phyloP scores from a whole-genome alignment of 2,888 invertebrate genomes.

The Teinopalpus imperialis region DNA sequence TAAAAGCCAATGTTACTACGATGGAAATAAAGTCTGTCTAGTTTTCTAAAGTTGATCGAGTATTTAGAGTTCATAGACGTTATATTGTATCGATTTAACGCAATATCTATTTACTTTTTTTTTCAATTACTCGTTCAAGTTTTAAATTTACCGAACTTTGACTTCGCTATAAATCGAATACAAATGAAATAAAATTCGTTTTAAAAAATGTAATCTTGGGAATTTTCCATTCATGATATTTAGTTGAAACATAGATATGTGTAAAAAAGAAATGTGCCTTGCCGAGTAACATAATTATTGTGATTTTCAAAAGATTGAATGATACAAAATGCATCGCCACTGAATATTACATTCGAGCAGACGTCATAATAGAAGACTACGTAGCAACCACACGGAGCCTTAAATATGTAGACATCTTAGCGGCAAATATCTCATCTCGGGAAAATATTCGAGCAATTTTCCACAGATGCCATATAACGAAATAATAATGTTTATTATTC shows the following conservation, averaged over 20 bases:
- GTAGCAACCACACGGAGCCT: constrained; percentile 43
- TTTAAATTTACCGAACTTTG: too few species aligned
- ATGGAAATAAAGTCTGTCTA: constrained; percentile 17
- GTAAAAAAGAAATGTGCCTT: not conserved
- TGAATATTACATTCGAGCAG: constrained; percentile 57
- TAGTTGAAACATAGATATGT: too few species aligned
- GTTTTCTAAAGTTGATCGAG: constrained; percentile 1
- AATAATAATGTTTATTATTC: constrained; percentile 35
- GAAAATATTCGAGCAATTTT: constrained; percentile 21
- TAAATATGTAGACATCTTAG: constrained; percentile 34
- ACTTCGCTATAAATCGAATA: too few species aligned
- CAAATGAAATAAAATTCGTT: too few species aligned
- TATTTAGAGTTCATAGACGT: constrained; percentile 8
- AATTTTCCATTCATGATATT: too few species aligned
- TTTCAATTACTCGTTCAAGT: not conserved
- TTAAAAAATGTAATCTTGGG: too few species aligned
- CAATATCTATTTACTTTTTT: constrained; percentile 15
- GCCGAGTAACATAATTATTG: not conserved
- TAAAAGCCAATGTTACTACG: not conserved
- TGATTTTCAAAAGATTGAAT: constrained; percentile 50
- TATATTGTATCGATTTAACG: constrained; percentile 7
- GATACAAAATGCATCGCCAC: constrained; percentile 63
- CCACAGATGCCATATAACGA: constrained; percentile 27
- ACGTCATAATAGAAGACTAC: constrained; percentile 52
- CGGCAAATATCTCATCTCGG: constrained; percentile 24